These are phyloP conservation scores for Laupala kohalensis DNA, from an alignment of 1,140 invertebrate species.

Conservation along the genomic window DNA sequence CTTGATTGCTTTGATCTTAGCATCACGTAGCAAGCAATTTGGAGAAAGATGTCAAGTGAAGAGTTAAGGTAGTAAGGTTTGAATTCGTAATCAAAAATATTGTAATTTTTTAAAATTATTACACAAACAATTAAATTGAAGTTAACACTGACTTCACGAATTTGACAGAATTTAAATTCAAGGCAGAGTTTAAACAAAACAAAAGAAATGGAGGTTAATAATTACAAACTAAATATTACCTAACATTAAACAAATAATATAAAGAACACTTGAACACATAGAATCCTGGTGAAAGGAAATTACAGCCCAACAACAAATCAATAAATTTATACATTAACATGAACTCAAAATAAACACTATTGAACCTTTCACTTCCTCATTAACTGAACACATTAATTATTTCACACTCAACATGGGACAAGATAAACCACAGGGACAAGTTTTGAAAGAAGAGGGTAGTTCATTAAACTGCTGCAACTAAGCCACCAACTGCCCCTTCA, in stretches of 20 bases:
- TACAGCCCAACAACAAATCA: background rate
- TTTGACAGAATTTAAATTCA: too few relatives aligned
- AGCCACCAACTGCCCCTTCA: background rate
- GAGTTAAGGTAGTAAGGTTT: too few relatives aligned
- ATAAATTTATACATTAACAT: background rate
- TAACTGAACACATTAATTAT: background rate
- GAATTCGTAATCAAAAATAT: too few relatives aligned
- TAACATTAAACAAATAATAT: background rate
- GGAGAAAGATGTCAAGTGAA: too few relatives aligned
- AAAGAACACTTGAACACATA: background rate
- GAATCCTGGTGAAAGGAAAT: background rate
- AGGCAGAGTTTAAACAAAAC: background rate
- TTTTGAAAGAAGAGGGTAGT: background rate
- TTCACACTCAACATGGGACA: background rate
- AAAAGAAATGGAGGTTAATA: background rate
- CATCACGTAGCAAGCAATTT: too few relatives aligned
- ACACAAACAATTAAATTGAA: too few relatives aligned
- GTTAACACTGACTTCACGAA: too few relatives aligned
- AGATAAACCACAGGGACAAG: background rate
- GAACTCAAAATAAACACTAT: background rate
- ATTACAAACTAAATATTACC: background rate
- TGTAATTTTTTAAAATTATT: too few relatives aligned
- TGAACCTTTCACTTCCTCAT: background rate
- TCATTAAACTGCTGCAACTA: background rate
- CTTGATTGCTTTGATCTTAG: too few relatives aligned